Evolutionary conservation across 2,888 invertebrate genomes (phyloP).

Genomic region (Palloptera scutellata): DNA sequence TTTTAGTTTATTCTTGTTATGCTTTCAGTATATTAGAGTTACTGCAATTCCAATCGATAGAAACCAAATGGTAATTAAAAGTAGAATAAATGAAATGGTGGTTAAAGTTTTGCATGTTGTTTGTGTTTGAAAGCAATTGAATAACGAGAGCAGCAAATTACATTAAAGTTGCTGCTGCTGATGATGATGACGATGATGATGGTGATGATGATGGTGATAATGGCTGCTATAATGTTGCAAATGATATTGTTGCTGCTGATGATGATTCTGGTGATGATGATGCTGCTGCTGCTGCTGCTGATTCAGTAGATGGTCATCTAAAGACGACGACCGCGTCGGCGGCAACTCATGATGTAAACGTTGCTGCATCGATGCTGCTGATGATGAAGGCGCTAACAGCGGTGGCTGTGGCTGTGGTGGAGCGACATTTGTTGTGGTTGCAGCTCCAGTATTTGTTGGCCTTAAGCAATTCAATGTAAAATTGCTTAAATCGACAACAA

Average conservation of each 20-base stretch:
- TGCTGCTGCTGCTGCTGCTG: constrained; percentile 33
- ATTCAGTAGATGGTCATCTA: constrained; percentile 14
- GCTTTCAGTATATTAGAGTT: no score
- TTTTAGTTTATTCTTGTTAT: no score
- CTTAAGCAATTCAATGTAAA: constrained; percentile 52
- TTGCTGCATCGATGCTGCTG: constrained; percentile 24
- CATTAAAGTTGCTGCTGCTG: constrained; percentile 41
- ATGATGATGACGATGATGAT: constrained; percentile 24
- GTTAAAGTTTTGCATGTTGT: constrained; percentile 37
- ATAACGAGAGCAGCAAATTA: no score
- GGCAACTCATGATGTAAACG: constrained; percentile 23
- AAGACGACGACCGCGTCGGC: constrained; percentile 21
- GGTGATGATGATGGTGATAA: constrained; percentile 22
- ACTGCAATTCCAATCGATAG: neutral
- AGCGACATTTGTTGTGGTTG: constrained; percentile 2
- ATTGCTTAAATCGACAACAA: constrained; percentile 55
- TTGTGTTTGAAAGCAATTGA: constrained; percentile 4
- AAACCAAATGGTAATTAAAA: constrained; percentile 4
- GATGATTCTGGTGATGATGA: constrained; percentile 31
- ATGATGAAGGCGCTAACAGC: constrained; percentile 17
- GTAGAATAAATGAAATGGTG: neutral
- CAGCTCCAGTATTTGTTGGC: neutral
- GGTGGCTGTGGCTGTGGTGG: neutral
- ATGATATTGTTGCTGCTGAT: constrained; percentile 7
- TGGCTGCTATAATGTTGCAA: constrained; percentile 14